A percentile compares a stretch with the other conserved stretches of the same genome.
phyloP scores from a whole-genome alignment of 2,888 invertebrate species.

The Morpho helenor region DNA sequence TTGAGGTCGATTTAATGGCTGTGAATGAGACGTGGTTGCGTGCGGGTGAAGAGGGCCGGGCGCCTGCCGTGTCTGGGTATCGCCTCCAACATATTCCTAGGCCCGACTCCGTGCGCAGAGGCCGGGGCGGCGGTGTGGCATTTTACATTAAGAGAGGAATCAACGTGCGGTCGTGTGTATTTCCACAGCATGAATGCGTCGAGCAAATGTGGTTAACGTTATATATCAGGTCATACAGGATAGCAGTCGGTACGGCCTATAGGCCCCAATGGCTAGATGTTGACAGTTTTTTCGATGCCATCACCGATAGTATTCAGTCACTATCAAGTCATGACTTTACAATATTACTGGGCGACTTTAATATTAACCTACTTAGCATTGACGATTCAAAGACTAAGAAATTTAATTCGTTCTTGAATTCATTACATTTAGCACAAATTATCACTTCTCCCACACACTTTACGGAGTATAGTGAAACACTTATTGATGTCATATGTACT shows the following conservation, averaged over 20 bases:
- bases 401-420: slow-evolving; percentile 12
- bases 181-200: slow-evolving; percentile 3
- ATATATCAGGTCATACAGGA: slow-evolving; percentile 2
- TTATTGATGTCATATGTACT: slow-evolving; percentile 24
- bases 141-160: slow-evolving; percentile 9
- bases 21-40: slow-evolving; percentile 21
- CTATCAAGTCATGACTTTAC: slow-evolving; percentile 15
- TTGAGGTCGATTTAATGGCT: slow-evolving; percentile 13
- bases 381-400: slow-evolving; percentile 5
- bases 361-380: slow-evolving; percentile 9
- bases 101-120: background rate
- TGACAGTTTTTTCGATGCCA: slow-evolving; percentile 19
- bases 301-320: slow-evolving; percentile 18
- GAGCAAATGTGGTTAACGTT: slow-evolving; percentile 25
- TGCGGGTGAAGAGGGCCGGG: slow-evolving; percentile 14
- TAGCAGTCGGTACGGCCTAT: slow-evolving; percentile 9
- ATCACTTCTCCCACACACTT: slow-evolving; percentile 22
- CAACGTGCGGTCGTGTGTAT: background rate
- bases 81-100: no score
- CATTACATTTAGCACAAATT: slow-evolving; percentile 16
- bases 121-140: slow-evolving; percentile 16
- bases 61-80: slow-evolving; percentile 2
- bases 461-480: slow-evolving; percentile 8
- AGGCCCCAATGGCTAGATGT: slow-evolving; percentile 21
- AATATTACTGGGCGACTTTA: slow-evolving; percentile 21